Conservation (phyloP, 1,140 invertebrate species). For the Sogatella furcifera region DNA sequence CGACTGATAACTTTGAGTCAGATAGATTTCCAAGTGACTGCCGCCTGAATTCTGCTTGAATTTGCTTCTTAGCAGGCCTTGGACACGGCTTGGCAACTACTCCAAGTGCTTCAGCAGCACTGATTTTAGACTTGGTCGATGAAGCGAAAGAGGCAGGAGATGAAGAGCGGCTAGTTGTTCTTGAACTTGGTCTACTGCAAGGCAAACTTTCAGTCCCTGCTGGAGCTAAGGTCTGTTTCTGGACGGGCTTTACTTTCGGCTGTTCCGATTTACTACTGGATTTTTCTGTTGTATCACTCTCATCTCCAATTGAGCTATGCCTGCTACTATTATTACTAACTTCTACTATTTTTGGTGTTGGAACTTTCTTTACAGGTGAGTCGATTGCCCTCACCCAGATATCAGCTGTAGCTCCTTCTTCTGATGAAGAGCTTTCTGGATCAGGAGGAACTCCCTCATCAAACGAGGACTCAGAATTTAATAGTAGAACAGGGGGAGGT, state of each 20-base stretch:
- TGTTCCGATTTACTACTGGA: background rate
- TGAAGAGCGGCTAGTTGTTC: conserved; percentile 20
- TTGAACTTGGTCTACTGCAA: conserved; percentile 20
- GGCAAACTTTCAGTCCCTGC: conserved; percentile 20
- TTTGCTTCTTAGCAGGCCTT: conserved; percentile 17
- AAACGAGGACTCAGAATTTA: no score
- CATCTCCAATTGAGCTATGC: background rate
- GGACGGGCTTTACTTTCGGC: background rate
- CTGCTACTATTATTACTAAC: background rate
- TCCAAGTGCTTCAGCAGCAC: conserved; percentile 26
- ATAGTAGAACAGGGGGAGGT: no score
- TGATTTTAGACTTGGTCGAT: conserved; percentile 18
- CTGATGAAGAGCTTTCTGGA: conserved; percentile 18
- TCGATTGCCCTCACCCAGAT: conserved; percentile 27
- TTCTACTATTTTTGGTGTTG: conserved; percentile 4
- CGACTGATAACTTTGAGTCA: conserved; percentile 23
- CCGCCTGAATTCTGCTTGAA: conserved; percentile 20
- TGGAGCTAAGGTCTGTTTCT: background rate
- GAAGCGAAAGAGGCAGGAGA: conserved; percentile 19
- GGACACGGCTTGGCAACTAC: conserved; percentile 27
- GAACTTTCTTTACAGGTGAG: conserved; percentile 23
- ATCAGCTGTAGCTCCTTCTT: conserved; percentile 25
- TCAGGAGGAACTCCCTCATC: background rate
- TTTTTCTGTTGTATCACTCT: background rate
- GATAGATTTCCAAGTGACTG: conserved; percentile 25